Base-by-base conservation (phyloP, 2,797 vertebrate species). In the Sebastes paucispinis region DNA sequence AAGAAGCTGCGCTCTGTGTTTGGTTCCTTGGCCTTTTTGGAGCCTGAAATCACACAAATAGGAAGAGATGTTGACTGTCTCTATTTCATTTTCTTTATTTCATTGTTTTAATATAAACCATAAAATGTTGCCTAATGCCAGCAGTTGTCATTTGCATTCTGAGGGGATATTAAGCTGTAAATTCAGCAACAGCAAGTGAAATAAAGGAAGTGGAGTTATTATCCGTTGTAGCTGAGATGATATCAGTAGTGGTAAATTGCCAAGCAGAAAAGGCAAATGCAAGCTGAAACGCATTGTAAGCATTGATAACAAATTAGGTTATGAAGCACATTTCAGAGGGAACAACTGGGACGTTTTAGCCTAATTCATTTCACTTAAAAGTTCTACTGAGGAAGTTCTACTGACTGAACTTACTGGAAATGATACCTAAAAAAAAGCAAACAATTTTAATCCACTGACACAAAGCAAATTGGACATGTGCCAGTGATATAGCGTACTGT, bases 1-100 rank as follows among this genome's bases (percentile, higher is more conserved):
- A 99, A 98, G 93, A 98, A 98, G 93, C 95, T 98, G 84, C 98
- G 94, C 75, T 97, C 97, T 43, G 97, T 96, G 85, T 96, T 97
- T 82, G 95, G 93, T 69, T 98, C 97, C 90, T 97, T 99, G 73
- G 93, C 91, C 91, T 98, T 99, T 95, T 98, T 99, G 85, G 96
- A 94, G 88, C 97, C 98, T 99, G 91, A 86, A 82, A 86, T 73
- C 27, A 87, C 57, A 86, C 2, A 34, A 86, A 50, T 9, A 82
- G 31, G 60, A 43, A 73, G 24, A 69, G 80, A 91, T 8, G 27
- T 62, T 62, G 4, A 47, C 24, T 50, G 12, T 9, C 27, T 58
- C 20, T 0, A 18, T 50, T 29, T 12, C 4, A 22, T 6, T 27
- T 5, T 6, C 4, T 55, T 8, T n/a, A 20, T 43, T 69, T 29